phyloP scores from a whole-genome alignment of 2,888 invertebrate species.

The Caenorhabditis sp. region DNA sequence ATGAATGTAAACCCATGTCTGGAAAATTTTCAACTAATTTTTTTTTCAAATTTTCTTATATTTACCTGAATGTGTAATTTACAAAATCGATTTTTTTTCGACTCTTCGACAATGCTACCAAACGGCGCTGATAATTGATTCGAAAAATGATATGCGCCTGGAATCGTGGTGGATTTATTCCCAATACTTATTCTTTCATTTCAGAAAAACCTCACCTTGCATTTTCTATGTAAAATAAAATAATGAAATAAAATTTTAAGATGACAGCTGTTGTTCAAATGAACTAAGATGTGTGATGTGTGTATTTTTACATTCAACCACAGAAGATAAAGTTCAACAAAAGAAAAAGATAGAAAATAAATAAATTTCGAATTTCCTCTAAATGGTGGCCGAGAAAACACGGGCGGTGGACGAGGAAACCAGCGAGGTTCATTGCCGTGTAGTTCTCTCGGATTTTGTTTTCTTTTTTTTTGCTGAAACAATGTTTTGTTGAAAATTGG shows the following conservation, averaged over 20 bases:
- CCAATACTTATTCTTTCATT: background rate
- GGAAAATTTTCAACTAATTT: constrained; percentile 12
- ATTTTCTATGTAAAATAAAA: background rate
- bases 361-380: background rate
- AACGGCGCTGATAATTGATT: constrained; percentile 9
- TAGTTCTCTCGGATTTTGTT: background rate
- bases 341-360: background rate
- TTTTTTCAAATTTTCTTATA: constrained; percentile 3
- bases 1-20: constrained; percentile 52
- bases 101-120: constrained; percentile 20
- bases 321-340: background rate
- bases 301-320: background rate
- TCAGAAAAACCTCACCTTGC: background rate
- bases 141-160: constrained; percentile 14
- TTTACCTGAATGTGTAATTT: constrained; percentile 37
- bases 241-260: background rate
- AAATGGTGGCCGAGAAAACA: background rate
- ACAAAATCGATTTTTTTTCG: constrained; percentile 31
- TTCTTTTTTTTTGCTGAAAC: background rate
- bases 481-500: background rate
- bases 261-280: background rate
- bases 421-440: background rate
- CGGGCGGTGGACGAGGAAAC: background rate
- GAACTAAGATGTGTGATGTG: background rate
- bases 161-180: background rate